Evolutionary conservation across 1,140 invertebrate species (phyloP).

Genomic region (Euwallacea similis): DNA sequence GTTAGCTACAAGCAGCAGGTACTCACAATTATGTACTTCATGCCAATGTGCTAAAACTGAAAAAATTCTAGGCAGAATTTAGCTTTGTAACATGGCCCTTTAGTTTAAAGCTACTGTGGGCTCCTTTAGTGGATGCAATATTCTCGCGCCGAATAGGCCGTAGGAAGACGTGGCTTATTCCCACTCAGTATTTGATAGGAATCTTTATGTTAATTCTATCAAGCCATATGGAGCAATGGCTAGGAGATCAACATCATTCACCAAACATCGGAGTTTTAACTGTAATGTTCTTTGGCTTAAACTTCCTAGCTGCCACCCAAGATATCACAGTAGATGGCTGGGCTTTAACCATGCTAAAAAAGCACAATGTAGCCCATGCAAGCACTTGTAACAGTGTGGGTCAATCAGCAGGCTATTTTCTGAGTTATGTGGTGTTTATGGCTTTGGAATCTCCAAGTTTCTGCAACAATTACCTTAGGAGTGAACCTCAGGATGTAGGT

Average conservation of each 20-base stretch:
- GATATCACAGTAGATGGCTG: constrained; percentile 99
- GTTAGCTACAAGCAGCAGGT: constrained; percentile 86
- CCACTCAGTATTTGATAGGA: constrained; percentile 84
- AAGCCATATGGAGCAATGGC: constrained; percentile 69
- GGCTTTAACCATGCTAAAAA: constrained; percentile 97
- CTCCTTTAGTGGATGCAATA: constrained; percentile 93
- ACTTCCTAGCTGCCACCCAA: constrained; percentile 97
- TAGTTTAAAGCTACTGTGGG: constrained; percentile 96
- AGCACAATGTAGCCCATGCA: constrained; percentile 96
- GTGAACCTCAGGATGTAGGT: constrained; percentile 67
- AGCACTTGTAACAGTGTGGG: constrained; percentile 99
- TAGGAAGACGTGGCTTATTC: constrained; percentile 96
- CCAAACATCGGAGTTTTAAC: constrained; percentile 85
- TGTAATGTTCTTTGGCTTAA: constrained; percentile 85
- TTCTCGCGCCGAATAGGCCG: constrained; percentile 83
- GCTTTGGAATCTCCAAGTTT: constrained; percentile 96
- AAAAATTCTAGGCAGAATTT: constrained; percentile 84
- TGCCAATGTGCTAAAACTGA: constrained; percentile 4
- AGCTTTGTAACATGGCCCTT: constrained; percentile 99
- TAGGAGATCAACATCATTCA: constrained; percentile 65
- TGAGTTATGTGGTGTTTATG: constrained; percentile 97
- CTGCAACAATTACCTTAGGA: constrained; percentile 90
- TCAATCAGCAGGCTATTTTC: constrained; percentile 96
- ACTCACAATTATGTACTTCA: constrained; percentile 16
- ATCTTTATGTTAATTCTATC: constrained; percentile 86